Conservation (phyloP, 1,140 invertebrate species). For the Drosophila equinoxialis region DNA sequence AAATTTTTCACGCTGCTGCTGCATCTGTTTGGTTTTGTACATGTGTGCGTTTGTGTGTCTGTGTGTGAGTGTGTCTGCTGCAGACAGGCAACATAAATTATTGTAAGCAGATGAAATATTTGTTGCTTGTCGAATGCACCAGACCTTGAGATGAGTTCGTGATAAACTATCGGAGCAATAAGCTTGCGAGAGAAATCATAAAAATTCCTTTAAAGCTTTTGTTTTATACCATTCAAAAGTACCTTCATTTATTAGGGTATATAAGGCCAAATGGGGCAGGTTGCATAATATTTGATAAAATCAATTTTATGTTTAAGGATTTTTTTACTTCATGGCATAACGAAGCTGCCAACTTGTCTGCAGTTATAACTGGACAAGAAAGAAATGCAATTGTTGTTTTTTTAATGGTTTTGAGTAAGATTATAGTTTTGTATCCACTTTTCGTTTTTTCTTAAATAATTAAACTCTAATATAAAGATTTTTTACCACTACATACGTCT, state of each 20-base stretch:
- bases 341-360: too few species aligned
- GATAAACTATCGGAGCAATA: background rate
- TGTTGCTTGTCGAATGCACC: slow-evolving; percentile 47
- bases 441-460: too few species aligned
- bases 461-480: too few species aligned
- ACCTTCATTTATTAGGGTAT: background rate
- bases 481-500: too few species aligned
- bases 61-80: slow-evolving; percentile 32
- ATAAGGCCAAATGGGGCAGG: background rate
- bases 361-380: too few species aligned
- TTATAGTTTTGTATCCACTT: too few species aligned
- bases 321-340: too few species aligned
- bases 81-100: slow-evolving; percentile 67
- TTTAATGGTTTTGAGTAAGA: too few species aligned
- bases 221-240: background rate
- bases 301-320: too few species aligned
- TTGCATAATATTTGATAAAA: too few species aligned
- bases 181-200: background rate
- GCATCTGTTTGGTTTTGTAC: background rate
- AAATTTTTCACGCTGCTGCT: slow-evolving; percentile 48
- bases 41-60: background rate
- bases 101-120: slow-evolving; percentile 61
- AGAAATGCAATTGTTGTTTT: too few species aligned
- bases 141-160: slow-evolving; percentile 15
- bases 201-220: background rate